phyloP scores from a whole-genome alignment of 2,113 vertebrate genomes.

The Halichoerus grypus region DNA sequence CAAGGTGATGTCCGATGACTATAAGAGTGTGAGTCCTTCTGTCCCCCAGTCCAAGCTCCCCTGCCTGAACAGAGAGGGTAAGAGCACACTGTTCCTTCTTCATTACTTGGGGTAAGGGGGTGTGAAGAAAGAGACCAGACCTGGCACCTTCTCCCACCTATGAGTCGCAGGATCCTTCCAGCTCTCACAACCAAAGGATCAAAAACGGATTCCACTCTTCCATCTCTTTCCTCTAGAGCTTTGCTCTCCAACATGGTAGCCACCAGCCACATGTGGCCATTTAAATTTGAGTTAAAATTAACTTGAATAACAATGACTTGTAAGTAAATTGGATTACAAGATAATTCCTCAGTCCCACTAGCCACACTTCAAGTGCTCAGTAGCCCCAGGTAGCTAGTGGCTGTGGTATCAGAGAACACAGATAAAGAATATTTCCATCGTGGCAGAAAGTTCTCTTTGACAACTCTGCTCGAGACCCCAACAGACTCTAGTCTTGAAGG shows the following conservation, averaged over 20 bases:
- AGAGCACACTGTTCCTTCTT: neutral
- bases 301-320: constrained; percentile 18
- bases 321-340: constrained; percentile 48
- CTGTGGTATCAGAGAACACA: neutral
- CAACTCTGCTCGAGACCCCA: neutral
- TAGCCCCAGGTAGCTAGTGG: neutral
- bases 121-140: neutral
- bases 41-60: neutral
- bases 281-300: constrained; percentile 19
- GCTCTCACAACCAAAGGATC: neutral
- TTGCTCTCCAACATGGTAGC: neutral
- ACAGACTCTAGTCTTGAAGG: constrained; percentile 39
- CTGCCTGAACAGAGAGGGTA: neutral
- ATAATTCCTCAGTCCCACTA: neutral
- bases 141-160: neutral
- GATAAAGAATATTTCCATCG: neutral
- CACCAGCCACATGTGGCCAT: neutral
- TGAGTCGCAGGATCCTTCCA: neutral
- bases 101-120: neutral
- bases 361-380: neutral
- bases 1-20: neutral
- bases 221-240: neutral
- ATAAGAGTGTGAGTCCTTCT: neutral
- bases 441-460: neutral
- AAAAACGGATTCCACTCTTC: neutral